Evolutionary conservation across 2,113 vertebrate genomes (phyloP).

Genomic region (Lampris megalopsis): DNA sequence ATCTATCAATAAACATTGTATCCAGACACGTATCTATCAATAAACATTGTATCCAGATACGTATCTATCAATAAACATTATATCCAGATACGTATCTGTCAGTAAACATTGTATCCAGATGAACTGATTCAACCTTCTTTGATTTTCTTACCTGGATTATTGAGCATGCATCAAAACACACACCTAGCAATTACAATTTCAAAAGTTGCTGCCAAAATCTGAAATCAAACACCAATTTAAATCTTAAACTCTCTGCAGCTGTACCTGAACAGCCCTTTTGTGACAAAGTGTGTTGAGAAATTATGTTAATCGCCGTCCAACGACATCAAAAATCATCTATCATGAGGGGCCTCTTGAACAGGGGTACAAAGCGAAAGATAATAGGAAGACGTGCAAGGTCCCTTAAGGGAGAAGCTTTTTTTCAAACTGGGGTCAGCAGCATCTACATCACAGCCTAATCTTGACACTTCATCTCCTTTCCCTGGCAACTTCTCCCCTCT

Average conservation of each 20-base stretch:
- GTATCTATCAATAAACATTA: too few species aligned
- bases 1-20: too few species aligned
- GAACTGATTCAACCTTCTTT: too few species aligned
- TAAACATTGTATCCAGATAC: too few species aligned
- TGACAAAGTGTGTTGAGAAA: conserved; percentile 31
- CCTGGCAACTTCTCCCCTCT: conserved; percentile 11
- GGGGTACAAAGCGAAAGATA: conserved; percentile 65
- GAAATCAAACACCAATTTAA: conserved; percentile 3
- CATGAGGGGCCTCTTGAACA: conserved; percentile 65
- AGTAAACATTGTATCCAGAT: too few species aligned
- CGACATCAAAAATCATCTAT: conserved; percentile 66
- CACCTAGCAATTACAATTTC: conserved; percentile 4
- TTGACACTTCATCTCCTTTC: conserved; percentile 41
- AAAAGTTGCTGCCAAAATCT: conserved; percentile 11
- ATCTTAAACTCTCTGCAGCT: conserved; percentile 22
- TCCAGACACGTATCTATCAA: too few species aligned
- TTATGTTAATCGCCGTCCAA: conserved; percentile 63
- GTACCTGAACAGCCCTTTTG: conserved; percentile 31
- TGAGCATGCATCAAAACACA: too few species aligned
- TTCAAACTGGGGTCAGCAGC: conserved; percentile 76
- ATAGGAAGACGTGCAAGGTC: conserved; percentile 75
- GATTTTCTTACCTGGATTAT: too few species aligned
- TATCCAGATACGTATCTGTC: too few species aligned
- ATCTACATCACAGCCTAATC: conserved; percentile 58
- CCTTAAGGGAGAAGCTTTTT: conserved; percentile 56